A percentile compares a stretch with the other conserved stretches of the same genome.
Evolutionary conservation across 2,888 invertebrate genomes (phyloP).

Genomic region (Mythimna loreyi): DNA sequence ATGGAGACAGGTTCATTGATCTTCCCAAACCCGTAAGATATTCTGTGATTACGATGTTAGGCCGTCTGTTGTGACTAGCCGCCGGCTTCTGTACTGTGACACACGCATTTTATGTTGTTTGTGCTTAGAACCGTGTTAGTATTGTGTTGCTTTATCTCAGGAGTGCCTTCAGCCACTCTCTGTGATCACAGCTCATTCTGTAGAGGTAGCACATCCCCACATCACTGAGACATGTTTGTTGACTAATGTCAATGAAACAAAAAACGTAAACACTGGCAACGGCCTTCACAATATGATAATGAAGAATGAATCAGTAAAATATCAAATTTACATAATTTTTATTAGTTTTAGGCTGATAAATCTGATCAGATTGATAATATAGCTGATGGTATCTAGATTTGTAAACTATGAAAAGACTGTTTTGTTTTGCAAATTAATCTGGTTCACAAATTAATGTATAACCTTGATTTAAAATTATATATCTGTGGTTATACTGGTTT

Average conservation of each 20-base stretch:
- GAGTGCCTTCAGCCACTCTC: conserved; percentile 3
- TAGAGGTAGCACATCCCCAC: conserved; percentile 27
- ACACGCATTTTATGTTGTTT: conserved; percentile 62
- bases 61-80: conserved; percentile 74
- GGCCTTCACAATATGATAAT: conserved; percentile 52
- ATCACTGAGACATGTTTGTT: conserved; percentile 38
- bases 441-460: conserved; percentile 7
- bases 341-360: conserved; percentile 44
- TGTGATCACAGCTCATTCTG: conserved; percentile 30
- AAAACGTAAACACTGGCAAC: conserved; percentile 58
- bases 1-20: conserved; percentile 82
- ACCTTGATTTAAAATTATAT: conserved; percentile 41
- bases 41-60: conserved; percentile 67
- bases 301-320: conserved; percentile 11
- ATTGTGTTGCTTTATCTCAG: conserved; percentile 45
- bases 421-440: conserved; percentile 42
- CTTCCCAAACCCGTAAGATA: conserved; percentile 85
- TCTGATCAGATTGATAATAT: conserved; percentile 8
- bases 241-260: conserved; percentile 55
- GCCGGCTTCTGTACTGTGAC: conserved; percentile 68
- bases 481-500: conserved; percentile 4
- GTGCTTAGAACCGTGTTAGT: conserved; percentile 56
- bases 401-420: background rate
- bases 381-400: conserved; percentile 7
- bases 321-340: conserved; percentile 39